Conservation (phyloP, 64 coral and sea anemone species). For the Actinia equina region DNA sequence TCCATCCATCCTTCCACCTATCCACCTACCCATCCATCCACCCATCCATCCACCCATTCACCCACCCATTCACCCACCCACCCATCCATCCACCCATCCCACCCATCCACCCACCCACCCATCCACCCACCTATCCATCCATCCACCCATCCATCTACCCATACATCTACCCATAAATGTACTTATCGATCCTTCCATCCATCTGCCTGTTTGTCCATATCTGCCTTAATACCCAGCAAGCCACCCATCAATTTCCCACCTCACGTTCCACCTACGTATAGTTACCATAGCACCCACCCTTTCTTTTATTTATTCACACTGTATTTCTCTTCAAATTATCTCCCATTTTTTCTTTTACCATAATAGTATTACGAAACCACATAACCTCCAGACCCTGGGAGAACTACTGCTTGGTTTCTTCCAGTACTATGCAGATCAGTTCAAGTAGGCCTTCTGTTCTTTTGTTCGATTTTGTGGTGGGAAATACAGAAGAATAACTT, state of each 20-base stretch:
- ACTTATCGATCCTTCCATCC: background rate
- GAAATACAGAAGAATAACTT: no score
- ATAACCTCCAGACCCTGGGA: constrained; percentile 64
- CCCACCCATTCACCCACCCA: no score
- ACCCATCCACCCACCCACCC: no score
- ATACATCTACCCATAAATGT: background rate
- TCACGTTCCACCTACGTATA: no score
- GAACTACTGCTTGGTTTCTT: constrained; percentile 89
- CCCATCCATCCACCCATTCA: no score
- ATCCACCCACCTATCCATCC: no score
- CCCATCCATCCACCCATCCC: no score
- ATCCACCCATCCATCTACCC: background rate
- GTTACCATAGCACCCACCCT: no score
- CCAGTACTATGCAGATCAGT: constrained; percentile 75
- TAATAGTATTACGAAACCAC: constrained; percentile 31
- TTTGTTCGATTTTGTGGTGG: no score
- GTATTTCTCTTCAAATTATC: background rate
- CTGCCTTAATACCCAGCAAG: background rate
- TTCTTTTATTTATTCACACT: background rate
- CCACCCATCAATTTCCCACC: no score
- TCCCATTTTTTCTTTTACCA: background rate
- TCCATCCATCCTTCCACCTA: no score
- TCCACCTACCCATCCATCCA: no score
- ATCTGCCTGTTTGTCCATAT: background rate
- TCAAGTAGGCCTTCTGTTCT: constrained; percentile 48